A percentile compares a stretch with the other conserved stretches of the same genome.
phyloP scores from a whole-genome alignment of 2,113 vertebrate genomes.

The Galemys pyrenaicus region DNA sequence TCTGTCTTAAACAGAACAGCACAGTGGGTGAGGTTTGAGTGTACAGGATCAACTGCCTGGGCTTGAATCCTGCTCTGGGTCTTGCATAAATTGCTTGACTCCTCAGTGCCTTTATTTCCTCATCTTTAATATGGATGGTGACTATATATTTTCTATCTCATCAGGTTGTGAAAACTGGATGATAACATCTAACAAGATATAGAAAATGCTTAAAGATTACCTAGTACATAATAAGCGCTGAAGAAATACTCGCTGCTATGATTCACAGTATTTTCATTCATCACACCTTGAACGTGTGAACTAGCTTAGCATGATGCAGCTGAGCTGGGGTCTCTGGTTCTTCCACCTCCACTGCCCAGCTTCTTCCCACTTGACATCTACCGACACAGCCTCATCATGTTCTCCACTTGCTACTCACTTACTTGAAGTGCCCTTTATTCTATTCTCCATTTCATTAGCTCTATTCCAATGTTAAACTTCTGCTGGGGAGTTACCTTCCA shows the following conservation, averaged over 20 bases:
- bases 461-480: conserved; percentile 39
- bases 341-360: background rate
- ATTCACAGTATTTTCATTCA: background rate
- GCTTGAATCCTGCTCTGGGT: background rate
- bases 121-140: background rate
- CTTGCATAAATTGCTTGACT: background rate
- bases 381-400: background rate
- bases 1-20: background rate
- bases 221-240: background rate
- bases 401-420: background rate
- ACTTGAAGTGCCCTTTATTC: background rate
- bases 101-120: background rate
- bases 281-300: background rate
- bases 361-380: background rate
- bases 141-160: background rate
- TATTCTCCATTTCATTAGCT: background rate
- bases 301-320: background rate
- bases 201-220: background rate
- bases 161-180: background rate
- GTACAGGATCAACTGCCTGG: background rate
- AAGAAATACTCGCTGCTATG: background rate
- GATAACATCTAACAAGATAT: background rate
- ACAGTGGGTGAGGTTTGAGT: fast-evolving
- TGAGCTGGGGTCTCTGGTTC: background rate
- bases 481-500: background rate